phyloP scores from a whole-genome alignment of 92 coral and sea anemone genomes.

The Zoanthus sansibaricus region DNA sequence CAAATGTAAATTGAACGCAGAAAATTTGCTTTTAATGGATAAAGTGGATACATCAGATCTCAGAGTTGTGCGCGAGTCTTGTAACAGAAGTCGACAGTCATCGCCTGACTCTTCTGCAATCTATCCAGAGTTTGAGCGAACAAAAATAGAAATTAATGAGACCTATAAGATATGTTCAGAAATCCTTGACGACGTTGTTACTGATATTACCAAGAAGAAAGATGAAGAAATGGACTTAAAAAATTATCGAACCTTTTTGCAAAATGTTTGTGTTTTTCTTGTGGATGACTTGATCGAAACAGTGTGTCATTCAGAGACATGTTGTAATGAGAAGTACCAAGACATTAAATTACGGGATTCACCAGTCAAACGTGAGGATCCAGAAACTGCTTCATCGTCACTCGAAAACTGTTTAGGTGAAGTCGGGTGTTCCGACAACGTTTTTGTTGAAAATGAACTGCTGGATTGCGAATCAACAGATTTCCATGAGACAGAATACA shows the following conservation, averaged over 20 bases:
- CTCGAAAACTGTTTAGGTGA: neutral
- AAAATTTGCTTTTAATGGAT: constrained; percentile 60
- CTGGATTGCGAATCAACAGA: neutral
- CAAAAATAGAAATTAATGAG: neutral
- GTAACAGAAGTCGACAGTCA: neutral
- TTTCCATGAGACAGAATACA: neutral
- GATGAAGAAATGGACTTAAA: neutral
- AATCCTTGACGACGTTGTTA: constrained; percentile 21
- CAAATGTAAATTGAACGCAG: neutral
- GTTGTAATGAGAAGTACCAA: neutral
- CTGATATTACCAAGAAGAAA: neutral
- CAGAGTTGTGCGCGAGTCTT: constrained; percentile 15
- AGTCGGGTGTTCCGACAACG: neutral
- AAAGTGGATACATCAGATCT: constrained; percentile 60
- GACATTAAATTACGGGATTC: neutral
- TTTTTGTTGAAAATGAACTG: neutral
- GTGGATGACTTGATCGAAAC: constrained; percentile 21
- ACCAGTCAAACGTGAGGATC: neutral
- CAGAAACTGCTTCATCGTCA: neutral
- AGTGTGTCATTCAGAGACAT: constrained; percentile 17
- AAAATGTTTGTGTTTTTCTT: neutral
- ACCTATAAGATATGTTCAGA: neutral
- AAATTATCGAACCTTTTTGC: neutral
- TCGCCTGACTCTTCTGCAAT: neutral
- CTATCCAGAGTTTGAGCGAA: neutral